Evolutionary conservation across 2,888 invertebrate species (phyloP).

Genomic region (Parelbella ahira): DNA sequence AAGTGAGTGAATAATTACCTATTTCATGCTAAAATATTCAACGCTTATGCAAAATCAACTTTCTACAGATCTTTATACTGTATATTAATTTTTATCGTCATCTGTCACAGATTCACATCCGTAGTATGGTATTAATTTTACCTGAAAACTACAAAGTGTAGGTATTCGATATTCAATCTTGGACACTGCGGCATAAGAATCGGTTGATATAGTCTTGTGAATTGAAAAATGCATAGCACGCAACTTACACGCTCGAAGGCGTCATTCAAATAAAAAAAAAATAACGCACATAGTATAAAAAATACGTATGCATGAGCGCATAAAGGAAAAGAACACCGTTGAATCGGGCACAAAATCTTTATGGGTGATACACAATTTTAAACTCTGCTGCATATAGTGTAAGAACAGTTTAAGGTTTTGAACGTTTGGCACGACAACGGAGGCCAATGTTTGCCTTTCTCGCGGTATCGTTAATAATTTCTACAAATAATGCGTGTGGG

Average conservation of each 20-base stretch:
- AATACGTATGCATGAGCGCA: constrained; percentile 37
- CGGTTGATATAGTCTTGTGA: neutral
- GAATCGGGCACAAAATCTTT: constrained; percentile 35
- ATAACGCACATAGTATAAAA: constrained; percentile 15
- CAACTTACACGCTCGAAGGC: constrained; percentile 26
- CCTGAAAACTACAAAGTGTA: neutral
- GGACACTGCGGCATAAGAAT: neutral
- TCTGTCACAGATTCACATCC: neutral
- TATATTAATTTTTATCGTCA: neutral
- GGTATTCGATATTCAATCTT: neutral
- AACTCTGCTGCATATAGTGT: constrained; percentile 29
- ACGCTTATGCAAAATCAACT: neutral
- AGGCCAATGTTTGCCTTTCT: constrained; percentile 51
- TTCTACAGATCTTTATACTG: neutral
- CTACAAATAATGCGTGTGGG: constrained; percentile 43
- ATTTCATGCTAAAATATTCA: too few relatives aligned
- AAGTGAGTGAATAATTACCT: too few relatives aligned
- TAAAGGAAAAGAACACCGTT: constrained; percentile 37
- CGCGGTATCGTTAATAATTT: constrained; percentile 55
- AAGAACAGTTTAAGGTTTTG: constrained; percentile 1
- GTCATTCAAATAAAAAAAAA: constrained; percentile 30
- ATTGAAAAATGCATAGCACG: constrained; percentile 12
- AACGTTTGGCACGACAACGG: constrained; percentile 1
- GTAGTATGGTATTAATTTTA: neutral
- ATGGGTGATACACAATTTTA: constrained; percentile 31